A percentile compares a stretch with the other conserved stretches of the same genome.
These are phyloP conservation scores for Branchinecta lynchi DNA, from an alignment of 1,140 invertebrate genomes.

Conservation along the genomic window DNA sequence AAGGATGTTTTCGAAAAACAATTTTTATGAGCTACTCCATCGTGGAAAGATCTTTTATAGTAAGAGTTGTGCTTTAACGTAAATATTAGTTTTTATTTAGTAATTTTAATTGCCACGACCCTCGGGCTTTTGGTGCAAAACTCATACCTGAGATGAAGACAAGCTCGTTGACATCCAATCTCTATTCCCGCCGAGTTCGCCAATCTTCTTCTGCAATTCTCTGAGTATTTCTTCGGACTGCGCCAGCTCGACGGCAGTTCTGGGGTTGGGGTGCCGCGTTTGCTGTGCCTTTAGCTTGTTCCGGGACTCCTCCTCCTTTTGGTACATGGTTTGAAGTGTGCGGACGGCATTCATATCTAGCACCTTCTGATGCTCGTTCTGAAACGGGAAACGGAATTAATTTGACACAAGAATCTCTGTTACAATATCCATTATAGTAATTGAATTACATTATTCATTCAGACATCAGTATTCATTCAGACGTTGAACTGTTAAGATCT, in stretches of 20 bases:
- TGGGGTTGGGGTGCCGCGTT: constrained; percentile 37
- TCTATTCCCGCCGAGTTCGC: neutral
- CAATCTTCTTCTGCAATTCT: constrained; percentile 43
- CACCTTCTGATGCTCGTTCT: constrained; percentile 60
- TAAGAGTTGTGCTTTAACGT: too few species aligned
- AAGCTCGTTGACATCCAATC: neutral
- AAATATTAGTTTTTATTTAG: too few species aligned
- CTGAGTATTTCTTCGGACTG: constrained; percentile 44
- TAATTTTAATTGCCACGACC: too few species aligned
- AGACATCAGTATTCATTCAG: too few species aligned
- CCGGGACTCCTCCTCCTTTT: constrained; percentile 58
- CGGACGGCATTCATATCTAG: constrained; percentile 53
- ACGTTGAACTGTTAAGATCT: too few species aligned
- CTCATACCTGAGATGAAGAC: neutral
- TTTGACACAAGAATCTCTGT: too few species aligned
- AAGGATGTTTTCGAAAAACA: too few species aligned
- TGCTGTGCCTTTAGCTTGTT: constrained; percentile 46
- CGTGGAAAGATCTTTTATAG: too few species aligned
- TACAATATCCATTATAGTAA: too few species aligned
- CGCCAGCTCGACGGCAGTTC: constrained; percentile 36
- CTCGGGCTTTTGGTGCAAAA: too few species aligned
- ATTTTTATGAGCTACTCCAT: too few species aligned
- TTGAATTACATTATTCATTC: too few species aligned
- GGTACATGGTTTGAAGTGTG: constrained; percentile 61
- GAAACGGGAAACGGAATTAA: constrained; percentile 25